These are phyloP conservation scores for Bhutanitis thaidina DNA, from an alignment of 2,888 invertebrate genomes.

Conservation along the genomic window DNA sequence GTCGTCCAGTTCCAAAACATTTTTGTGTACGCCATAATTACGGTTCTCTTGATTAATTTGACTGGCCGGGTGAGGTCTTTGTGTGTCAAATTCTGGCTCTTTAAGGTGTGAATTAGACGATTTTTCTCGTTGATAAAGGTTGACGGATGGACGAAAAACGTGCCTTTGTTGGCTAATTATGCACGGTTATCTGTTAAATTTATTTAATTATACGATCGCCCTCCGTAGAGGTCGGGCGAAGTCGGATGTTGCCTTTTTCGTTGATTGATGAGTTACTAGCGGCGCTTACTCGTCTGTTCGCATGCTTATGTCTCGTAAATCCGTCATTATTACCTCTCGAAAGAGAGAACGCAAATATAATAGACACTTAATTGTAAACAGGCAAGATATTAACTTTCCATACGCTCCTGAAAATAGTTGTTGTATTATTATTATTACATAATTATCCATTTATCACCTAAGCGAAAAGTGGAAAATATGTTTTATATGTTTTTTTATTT, in stretches of 20 bases:
- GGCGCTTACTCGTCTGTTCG: conserved; percentile 6
- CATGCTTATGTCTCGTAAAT: conserved; percentile 12
- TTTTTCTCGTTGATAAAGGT: conserved; percentile 74
- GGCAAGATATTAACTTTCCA: too few species aligned
- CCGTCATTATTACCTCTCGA: conserved; percentile 15
- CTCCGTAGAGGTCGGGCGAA: conserved; percentile 27
- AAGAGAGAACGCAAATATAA: neutral
- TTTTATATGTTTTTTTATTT: too few species aligned
- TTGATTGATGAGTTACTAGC: conserved; percentile 55
- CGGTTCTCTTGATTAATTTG: conserved; percentile 60
- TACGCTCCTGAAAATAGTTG: too few species aligned
- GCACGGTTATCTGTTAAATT: conserved; percentile 68
- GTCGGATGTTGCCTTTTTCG: conserved; percentile 34
- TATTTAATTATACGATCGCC: conserved; percentile 67
- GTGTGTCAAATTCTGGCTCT: conserved; percentile 52
- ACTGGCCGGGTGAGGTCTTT: conserved; percentile 42
- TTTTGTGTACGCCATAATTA: conserved; percentile 68
- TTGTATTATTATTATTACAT: too few species aligned
- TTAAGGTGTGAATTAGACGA: conserved; percentile 74
- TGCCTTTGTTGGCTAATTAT: conserved; percentile 67
- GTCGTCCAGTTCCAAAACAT: conserved; percentile 65
- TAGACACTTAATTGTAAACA: too few species aligned
- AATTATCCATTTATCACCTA: too few species aligned
- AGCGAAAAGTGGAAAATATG: too few species aligned
- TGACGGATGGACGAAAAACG: conserved; percentile 65